A percentile compares a stretch with the other conserved stretches of the same genome.
Evolutionary conservation across 2,888 invertebrate species (phyloP).

Genomic region (Blomia tropicalis): DNA sequence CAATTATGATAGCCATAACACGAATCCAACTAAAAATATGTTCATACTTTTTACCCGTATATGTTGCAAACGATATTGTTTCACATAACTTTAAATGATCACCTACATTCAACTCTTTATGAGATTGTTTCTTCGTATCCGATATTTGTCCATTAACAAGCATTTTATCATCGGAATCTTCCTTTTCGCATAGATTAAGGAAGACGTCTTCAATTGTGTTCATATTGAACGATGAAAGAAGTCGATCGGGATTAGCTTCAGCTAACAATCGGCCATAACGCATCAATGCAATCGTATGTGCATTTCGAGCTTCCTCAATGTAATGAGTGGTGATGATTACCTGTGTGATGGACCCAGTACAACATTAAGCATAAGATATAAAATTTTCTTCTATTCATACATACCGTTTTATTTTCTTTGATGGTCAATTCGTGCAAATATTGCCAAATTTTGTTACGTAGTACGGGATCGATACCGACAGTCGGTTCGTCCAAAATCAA

Average conservation of each 20-base stretch:
- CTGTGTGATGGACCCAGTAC: not conserved
- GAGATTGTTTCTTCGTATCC: not conserved
- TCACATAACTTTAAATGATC: not conserved
- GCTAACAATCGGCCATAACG: not conserved
- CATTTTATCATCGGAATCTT: not conserved
- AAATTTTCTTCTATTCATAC: too few species aligned
- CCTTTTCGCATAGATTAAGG: conserved; percentile 12
- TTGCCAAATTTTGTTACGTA: conserved; percentile 68
- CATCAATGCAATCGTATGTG: conserved; percentile 17
- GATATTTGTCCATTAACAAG: not conserved
- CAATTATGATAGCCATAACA: not conserved
- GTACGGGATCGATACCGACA: conserved; percentile 75
- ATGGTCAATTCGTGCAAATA: conserved; percentile 43
- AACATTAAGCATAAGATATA: too few species aligned
- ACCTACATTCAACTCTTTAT: not conserved
- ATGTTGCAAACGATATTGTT: not conserved
- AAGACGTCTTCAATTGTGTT: conserved; percentile 18
- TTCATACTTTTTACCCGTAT: not conserved
- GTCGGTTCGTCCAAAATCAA: conserved; percentile 83
- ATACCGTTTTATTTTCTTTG: not conserved
- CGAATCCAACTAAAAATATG: not conserved
- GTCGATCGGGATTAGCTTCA: conserved; percentile 5
- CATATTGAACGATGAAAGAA: not conserved
- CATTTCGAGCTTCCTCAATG: conserved; percentile 19
- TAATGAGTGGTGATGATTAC: conserved; percentile 21